Evolutionary conservation across 2,888 invertebrate species (phyloP), one percentile per base, ranked within the genome.

Genomic region (Habrosyne pyritoides): DNA sequence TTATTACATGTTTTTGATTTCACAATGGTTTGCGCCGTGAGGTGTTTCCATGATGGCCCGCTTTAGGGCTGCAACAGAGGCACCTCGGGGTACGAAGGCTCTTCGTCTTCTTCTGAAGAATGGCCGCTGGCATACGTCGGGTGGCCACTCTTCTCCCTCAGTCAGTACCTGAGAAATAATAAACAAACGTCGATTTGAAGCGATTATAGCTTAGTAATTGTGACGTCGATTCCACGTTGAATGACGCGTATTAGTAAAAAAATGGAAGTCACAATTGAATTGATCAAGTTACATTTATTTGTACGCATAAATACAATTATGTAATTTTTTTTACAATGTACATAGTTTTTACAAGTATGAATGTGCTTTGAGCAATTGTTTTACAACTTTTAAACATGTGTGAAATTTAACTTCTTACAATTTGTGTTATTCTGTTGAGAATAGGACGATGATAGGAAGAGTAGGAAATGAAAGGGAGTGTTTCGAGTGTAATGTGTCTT

Each of bases 151-250:
- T 89, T 88, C 82, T 86, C 84, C 80, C 83, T 77, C 81, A 87
- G 91, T 92, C 91, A 92, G 91, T 92, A 92, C 72, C 91, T 92
- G 73, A 0, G 30, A 21, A 59, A n/a, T n/a, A n/a, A n/a, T n/a
- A n/a, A n/a, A n/a, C n/a, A n/a, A n/a, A n/a, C n/a, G n/a, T n/a
- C n/a, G n/a, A n/a, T n/a, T 28, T 65, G 53, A 53, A 50, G 33
- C 52, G n/a, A 4, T 1, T 33, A 33, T n/a, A 12, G 6, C 10
- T 8, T 6, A 28, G 28, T 10, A n/a, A n/a, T n/a, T n/a, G n/a
- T n/a, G n/a, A n/a, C n/a, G n/a, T n/a, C n/a, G n/a, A n/a, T n/a
- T n/a, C n/a, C n/a, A n/a, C 24, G 24, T 5, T 7, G 24, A 24
- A 24, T 24, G 24, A 24, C 24, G 24, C n/a, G n/a, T n/a, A n/a